phyloP scores from a whole-genome alignment of 2,797 vertebrate genomes.

The Delichon dasypus region DNA sequence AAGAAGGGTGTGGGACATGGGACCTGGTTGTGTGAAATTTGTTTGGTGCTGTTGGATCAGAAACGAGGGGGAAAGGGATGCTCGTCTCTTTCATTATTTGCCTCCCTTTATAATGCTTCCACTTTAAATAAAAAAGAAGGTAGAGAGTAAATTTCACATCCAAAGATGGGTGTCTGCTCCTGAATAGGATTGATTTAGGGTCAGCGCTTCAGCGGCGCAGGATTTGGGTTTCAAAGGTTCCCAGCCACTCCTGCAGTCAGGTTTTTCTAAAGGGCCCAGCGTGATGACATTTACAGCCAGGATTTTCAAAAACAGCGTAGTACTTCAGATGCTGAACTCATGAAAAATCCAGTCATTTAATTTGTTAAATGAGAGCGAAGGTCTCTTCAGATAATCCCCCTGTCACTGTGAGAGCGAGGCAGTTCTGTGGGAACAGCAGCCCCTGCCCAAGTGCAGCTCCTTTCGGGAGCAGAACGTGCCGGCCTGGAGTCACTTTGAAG shows the following conservation, averaged over 20 bases:
- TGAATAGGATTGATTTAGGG: constrained; percentile 3
- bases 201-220: background rate
- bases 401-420: background rate
- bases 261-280: constrained; percentile 54
- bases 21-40: background rate
- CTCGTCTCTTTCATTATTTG: background rate
- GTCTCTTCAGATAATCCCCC: constrained; percentile 36
- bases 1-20: fast-evolving
- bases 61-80: background rate
- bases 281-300: constrained; percentile 47
- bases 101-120: background rate
- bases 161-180: constrained; percentile 14
- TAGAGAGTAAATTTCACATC: constrained; percentile 3
- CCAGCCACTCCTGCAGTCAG: constrained; percentile 36
- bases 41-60: background rate
- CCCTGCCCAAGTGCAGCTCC: background rate
- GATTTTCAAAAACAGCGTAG: constrained; percentile 41
- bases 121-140: background rate
- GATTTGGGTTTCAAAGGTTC: constrained; percentile 46
- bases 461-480: background rate
- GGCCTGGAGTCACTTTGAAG: background rate
- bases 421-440: constrained; percentile 1
- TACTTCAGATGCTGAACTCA: constrained; percentile 58
- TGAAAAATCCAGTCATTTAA: constrained; percentile 50
- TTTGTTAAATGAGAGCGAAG: constrained; percentile 65